These are phyloP conservation scores for Laterallus jamaicensis DNA, from an alignment of 2,113 vertebrate species.

Conservation along the genomic window DNA sequence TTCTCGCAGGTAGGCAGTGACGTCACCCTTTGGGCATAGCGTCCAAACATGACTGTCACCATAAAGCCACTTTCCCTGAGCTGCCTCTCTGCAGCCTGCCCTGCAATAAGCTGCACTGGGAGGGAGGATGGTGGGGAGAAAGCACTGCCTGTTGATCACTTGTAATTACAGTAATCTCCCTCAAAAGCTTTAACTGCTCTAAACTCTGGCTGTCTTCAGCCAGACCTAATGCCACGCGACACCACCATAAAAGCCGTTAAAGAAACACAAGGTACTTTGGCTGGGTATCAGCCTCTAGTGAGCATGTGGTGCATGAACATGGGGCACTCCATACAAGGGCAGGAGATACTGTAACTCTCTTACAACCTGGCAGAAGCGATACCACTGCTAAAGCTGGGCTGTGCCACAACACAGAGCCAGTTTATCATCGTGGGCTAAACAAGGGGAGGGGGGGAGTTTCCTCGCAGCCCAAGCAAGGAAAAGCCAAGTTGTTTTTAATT, in stretches of 20 bases:
- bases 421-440: constrained; percentile 5
- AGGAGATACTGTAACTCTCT: constrained; percentile 6
- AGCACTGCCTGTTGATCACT: constrained; percentile 53
- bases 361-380: neutral
- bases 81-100: neutral
- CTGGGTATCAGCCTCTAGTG: constrained; percentile 21
- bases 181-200: constrained; percentile 57
- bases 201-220: constrained; percentile 63
- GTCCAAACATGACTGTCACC: neutral
- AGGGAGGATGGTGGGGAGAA: neutral
- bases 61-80: neutral
- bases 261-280: constrained; percentile 13
- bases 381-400: neutral
- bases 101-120: neutral
- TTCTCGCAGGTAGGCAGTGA: neutral
- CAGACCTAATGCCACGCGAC: constrained; percentile 46
- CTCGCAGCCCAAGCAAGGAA: constrained; percentile 16
- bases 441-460: neutral
- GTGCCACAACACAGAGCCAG: neutral
- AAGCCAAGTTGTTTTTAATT: neutral
- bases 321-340: neutral
- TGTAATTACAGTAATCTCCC: constrained; percentile 72
- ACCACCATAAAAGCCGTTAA: constrained; percentile 17
- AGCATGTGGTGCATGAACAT: neutral
- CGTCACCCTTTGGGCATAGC: neutral